Evolutionary conservation across 2,797 vertebrate species (phyloP), one percentile per base, ranked within the genome.

Genomic region (Crypturellus tataupa): DNA sequence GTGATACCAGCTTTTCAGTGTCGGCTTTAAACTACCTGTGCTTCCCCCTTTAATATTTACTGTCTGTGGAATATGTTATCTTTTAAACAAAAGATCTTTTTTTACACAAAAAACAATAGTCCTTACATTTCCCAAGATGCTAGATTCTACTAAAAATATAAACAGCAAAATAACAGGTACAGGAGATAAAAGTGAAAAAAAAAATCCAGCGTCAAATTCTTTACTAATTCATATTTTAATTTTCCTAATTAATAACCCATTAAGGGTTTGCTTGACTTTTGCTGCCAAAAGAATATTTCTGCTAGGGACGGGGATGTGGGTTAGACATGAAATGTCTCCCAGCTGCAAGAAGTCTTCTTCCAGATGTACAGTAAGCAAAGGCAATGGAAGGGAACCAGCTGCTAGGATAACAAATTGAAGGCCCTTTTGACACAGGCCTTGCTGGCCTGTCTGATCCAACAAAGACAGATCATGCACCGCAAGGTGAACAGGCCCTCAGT

Each of bases 301-400:
- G 93, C 96, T 97, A 97, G 88, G 84, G 94, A 97, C 75, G 77
- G 72, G 96, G 90, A 92, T 97, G 90, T 97, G 96, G 91, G 94
- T 96, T 96, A 97, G 96, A 97, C 96, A 85, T 89, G 95, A 98
- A 98, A 98, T 97, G 96, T 94, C 97, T 98, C 96, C 97, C 98
- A 98, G 98, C 98, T 98, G 98, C 96, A 94, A 94, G 93, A 97
- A 97, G 91, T 73, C 94, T 93, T 96, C 96, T 93, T 97, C 90
- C 96, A 98, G 97, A 98, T 97, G 96, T 95, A 98, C 95, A 97
- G 96, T 96, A 97, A 95, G 97, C 95, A 97, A 97, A 94, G 79
- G 91, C 92, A 92, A 84, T 87, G 90, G 97, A 98, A 95, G 97
- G 96, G 95, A 98, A 95, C 96, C 97, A 98, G 97, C 97, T 98